A percentile compares a stretch with the other conserved stretches of the same genome.
These are phyloP conservation scores for Yponomeuta plumbellus DNA, from an alignment of 2,888 invertebrate genomes.

Conservation along the genomic window DNA sequence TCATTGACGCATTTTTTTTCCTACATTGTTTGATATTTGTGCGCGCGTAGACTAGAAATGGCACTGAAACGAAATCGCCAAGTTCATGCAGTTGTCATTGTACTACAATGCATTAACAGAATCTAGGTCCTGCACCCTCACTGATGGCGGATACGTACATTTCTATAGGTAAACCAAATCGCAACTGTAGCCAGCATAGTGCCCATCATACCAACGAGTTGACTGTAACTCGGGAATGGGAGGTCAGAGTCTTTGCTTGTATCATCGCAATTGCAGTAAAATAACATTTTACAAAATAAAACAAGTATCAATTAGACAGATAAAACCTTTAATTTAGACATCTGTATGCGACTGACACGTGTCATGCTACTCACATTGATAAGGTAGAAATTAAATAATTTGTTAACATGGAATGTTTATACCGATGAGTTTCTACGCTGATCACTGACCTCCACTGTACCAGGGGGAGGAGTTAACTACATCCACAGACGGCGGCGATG, in stretches of 20 bases:
- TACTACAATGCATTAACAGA: too few species aligned
- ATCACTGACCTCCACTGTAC: too few species aligned
- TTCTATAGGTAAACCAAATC: conserved; percentile 36
- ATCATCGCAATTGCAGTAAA: conserved; percentile 6
- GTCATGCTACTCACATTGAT: background rate
- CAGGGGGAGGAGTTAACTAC: too few species aligned
- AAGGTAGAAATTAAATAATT: background rate
- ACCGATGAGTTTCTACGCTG: too few species aligned
- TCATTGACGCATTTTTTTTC: too few species aligned
- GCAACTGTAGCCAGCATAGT: conserved; percentile 46
- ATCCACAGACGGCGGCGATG: too few species aligned
- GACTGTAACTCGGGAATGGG: conserved; percentile 48
- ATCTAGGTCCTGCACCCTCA: too few species aligned
- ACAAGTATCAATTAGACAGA: background rate
- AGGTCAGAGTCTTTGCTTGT: conserved; percentile 28
- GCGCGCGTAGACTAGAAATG: too few species aligned
- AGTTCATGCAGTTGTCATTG: too few species aligned
- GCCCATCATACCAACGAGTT: conserved; percentile 63
- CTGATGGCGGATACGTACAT: background rate
- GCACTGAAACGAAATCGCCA: too few species aligned
- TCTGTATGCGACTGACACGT: background rate
- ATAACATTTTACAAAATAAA: background rate
- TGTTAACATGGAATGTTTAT: too few species aligned
- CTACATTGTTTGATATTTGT: too few species aligned
- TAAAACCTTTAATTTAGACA: background rate